Percentiles rank a stretch among this genome's conserved stretches.
Evolutionary conservation across 2,888 invertebrate species (phyloP).

Genomic region (Cantharis flavilabris): DNA sequence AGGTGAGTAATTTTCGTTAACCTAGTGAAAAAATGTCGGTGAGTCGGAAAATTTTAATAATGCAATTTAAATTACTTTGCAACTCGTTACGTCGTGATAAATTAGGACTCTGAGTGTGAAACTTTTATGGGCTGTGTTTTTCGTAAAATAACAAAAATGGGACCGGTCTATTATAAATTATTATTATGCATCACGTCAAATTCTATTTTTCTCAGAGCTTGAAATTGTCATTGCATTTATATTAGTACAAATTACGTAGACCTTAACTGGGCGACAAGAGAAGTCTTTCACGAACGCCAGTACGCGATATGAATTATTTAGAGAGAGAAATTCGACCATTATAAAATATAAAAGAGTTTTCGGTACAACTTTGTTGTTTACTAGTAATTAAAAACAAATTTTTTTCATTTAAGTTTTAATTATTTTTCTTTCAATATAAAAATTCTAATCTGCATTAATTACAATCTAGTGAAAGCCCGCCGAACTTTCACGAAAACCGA

Average conservation of each 20-base stretch:
- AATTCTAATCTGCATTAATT: neutral
- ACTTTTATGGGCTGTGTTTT: conserved; percentile 19
- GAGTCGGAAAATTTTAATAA: conserved; percentile 21
- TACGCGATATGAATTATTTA: conserved; percentile 27
- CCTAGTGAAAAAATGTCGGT: neutral
- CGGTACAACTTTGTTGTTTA: conserved; percentile 11
- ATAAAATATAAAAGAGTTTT: conserved; percentile 19
- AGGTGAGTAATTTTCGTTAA: neutral
- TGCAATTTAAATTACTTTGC: conserved; percentile 28
- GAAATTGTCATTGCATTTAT: conserved; percentile 24
- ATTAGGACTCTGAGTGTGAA: conserved; percentile 23
- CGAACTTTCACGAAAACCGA: neutral
- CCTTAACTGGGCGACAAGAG: conserved; percentile 20
- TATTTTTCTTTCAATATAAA: neutral
- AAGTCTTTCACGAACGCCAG: conserved; percentile 15
- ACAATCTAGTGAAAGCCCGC: neutral
- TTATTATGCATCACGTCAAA: conserved; percentile 14
- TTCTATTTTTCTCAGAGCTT: conserved; percentile 8
- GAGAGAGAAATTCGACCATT: neutral
- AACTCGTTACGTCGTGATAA: conserved; percentile 19
- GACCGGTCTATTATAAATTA: conserved; percentile 10
- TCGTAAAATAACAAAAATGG: neutral
- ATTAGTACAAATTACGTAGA: conserved; percentile 25
- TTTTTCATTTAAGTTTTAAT: neutral
- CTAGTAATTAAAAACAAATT: neutral